phyloP scores from a whole-genome alignment of 2,888 invertebrate species.

The Acanthopleura granulata region DNA sequence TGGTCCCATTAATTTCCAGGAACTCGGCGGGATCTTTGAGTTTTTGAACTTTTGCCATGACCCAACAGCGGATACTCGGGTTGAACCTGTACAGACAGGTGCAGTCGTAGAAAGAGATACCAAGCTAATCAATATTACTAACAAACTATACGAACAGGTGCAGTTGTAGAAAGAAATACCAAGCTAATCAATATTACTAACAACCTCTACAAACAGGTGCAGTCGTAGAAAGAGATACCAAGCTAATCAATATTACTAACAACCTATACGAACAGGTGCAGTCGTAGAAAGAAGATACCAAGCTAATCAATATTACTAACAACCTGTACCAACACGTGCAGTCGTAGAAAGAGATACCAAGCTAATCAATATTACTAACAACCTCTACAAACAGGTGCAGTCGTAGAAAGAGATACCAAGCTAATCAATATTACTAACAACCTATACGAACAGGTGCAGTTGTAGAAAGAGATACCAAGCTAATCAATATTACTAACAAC shows the following conservation, averaged over 20 bases:
- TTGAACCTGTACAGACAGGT: slow-evolving; percentile 37
- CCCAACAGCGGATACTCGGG: slow-evolving; percentile 33
- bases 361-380: slow-evolving; percentile 6
- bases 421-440: slow-evolving; percentile 25
- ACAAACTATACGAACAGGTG: slow-evolving; percentile 27
- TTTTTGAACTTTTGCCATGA: slow-evolving; percentile 36
- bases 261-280: slow-evolving; percentile 32
- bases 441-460: slow-evolving; percentile 28
- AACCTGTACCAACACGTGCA: slow-evolving; percentile 33
- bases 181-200: neutral
- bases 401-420: neutral
- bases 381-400: slow-evolving; percentile 31
- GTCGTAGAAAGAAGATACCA: neutral
- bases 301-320: neutral
- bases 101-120: neutral
- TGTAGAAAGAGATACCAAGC: neutral
- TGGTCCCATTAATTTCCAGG: slow-evolving; percentile 32
- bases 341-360: neutral
- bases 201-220: slow-evolving; percentile 33
- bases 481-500: slow-evolving; percentile 26
- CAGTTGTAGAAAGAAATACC: neutral
- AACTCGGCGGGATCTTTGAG: slow-evolving; percentile 28
- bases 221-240: neutral
- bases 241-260: neutral
- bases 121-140: neutral